These are phyloP conservation scores for Dipus sagitta DNA, from an alignment of 2,797 vertebrate species.

Conservation along the genomic window DNA sequence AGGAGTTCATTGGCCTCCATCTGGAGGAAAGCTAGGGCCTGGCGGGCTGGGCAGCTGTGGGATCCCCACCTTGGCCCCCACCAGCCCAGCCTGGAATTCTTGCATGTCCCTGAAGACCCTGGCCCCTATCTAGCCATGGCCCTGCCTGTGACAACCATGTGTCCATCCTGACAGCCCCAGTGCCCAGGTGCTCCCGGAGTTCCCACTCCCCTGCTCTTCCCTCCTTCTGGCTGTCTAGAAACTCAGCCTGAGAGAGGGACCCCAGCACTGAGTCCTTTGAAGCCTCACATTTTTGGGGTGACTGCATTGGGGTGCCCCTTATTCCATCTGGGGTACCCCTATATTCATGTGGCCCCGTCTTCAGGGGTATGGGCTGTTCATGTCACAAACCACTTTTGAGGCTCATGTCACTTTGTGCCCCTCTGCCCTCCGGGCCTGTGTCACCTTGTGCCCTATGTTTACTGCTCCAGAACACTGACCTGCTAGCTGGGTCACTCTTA, in stretches of 20 bases:
- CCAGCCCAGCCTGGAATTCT: background rate
- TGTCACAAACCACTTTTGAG: slow-evolving; percentile 57
- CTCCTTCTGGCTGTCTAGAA: background rate
- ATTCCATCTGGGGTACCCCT: background rate
- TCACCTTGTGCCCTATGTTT: slow-evolving; percentile 45
- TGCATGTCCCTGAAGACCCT: slow-evolving; percentile 48
- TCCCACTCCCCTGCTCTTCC: background rate
- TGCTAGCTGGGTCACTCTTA: slow-evolving; percentile 63
- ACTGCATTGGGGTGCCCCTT: background rate
- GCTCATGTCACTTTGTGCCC: slow-evolving; percentile 29
- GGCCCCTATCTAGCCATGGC: background rate
- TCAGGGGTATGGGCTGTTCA: background rate
- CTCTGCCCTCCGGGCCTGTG: slow-evolving; percentile 29
- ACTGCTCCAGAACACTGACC: slow-evolving; percentile 61
- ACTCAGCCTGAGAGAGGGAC: background rate
- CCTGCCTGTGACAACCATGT: background rate
- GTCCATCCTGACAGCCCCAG: background rate
- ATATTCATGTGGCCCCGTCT: slow-evolving; percentile 38
- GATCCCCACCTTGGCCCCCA: background rate
- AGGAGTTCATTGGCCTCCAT: slow-evolving; percentile 98
- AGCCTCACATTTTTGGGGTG: slow-evolving; percentile 8
- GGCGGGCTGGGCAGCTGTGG: slow-evolving; percentile 47
- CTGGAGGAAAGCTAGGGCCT: slow-evolving; percentile 94
- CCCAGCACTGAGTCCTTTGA: slow-evolving; percentile 36
- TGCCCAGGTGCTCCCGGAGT: background rate